Base-by-base conservation (phyloP, 2,113 vertebrate genomes). In the Neotoma lepida region DNA sequence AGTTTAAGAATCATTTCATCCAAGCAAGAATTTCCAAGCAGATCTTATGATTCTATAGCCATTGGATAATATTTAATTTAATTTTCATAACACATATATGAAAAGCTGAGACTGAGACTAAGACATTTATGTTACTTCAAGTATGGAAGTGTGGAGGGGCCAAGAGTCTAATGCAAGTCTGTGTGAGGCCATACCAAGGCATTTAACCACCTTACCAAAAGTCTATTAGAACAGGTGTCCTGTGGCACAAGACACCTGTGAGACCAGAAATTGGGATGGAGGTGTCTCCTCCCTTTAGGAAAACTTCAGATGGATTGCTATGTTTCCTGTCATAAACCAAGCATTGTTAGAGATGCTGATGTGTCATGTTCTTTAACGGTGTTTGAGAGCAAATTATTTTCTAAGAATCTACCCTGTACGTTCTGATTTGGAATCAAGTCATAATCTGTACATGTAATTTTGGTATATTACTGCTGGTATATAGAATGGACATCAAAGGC, bases 41-140 rank as follows among this genome's bases (percentile, higher is more conserved):
- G 33, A 9, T 86, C n/a, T 91, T 95, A 33, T 24, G 41, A 13
- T 33, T 73, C 20, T 64, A 49, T 1, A 33, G 8, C 73, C 64
- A 22, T 66, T 58, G 54, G 26, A 61, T 4, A 85, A 96, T 44
- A 44, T 44, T 33, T 73, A 86, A 84, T 97, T 97, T 95, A 95
- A 91, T 92, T 68, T 61, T 86, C 28, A 68, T 89, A 90, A 22
- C 35, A 82, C 86, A 22, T 54, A 35, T 49, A n/a, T 73, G 73
- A 30, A 88, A 92, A 95, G 66, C 18, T 61, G 86, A 94, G 26
- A 15, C 54, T 82, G 86, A 94, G 26, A 15, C 54, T 82, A 77
- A 90, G 15, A 84, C 56, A 35, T 4, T 49, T 35, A 74, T 2
- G 14, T 64, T 70, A 73, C 78, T 39, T 88, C 33, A 8, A 58